phyloP scores from a whole-genome alignment of 2,113 vertebrate genomes.

The Sus scrofa region DNA sequence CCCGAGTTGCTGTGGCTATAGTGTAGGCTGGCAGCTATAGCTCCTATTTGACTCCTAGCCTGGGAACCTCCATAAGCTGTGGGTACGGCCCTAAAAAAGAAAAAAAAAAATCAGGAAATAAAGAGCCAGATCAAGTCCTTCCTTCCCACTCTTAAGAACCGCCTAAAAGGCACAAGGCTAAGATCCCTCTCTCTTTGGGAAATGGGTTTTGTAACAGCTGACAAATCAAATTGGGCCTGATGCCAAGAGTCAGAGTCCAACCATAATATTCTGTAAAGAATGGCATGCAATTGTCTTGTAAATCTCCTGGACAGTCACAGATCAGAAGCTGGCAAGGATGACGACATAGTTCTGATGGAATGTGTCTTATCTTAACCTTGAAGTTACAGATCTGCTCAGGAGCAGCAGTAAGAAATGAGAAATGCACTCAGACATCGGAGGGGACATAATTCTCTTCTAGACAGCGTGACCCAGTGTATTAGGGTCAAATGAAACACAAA shows the following conservation, averaged over 20 bases:
- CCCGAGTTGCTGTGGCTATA: too few relatives aligned
- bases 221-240: slow-evolving; percentile 79
- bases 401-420: slow-evolving; percentile 84
- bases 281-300: slow-evolving; percentile 81
- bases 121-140: slow-evolving; percentile 38
- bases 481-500: slow-evolving; percentile 86
- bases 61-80: too few relatives aligned
- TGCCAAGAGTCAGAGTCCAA: slow-evolving; percentile 82
- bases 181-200: slow-evolving; percentile 68
- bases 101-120: neutral
- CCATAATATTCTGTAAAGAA: slow-evolving; percentile 85
- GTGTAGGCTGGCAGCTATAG: too few relatives aligned
- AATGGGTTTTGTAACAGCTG: slow-evolving; percentile 78
- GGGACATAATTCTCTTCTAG: slow-evolving; percentile 82
- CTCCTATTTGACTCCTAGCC: too few relatives aligned
- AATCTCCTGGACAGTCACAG: slow-evolving; percentile 81
- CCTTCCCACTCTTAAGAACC: slow-evolving; percentile 46
- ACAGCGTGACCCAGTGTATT: slow-evolving; percentile 78
- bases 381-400: slow-evolving; percentile 84
- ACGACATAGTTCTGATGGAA: slow-evolving; percentile 84
- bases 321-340: slow-evolving; percentile 84
- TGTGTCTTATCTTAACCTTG: slow-evolving; percentile 86
- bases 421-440: slow-evolving; percentile 77
- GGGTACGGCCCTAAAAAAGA: too few relatives aligned
- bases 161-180: slow-evolving; percentile 7